These are phyloP conservation scores for Thripadectes ignobilis DNA, from an alignment of 2,797 vertebrate species.

Conservation along the genomic window DNA sequence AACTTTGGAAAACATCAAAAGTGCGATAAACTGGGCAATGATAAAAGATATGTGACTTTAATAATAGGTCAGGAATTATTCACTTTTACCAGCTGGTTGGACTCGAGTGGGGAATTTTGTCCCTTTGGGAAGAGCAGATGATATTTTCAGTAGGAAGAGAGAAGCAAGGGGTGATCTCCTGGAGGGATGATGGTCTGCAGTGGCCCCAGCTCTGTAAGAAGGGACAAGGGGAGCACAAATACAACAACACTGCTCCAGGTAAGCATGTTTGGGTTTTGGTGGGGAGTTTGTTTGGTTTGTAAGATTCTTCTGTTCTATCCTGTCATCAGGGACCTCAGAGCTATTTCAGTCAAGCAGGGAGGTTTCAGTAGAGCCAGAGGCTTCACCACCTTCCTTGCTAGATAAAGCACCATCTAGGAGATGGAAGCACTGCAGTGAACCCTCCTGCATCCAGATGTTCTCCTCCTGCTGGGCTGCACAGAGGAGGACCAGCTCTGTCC, in stretches of 20 bases:
- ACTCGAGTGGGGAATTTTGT: not conserved
- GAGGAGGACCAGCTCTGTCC: not conserved
- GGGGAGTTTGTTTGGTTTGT: not conserved
- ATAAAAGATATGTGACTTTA: not conserved
- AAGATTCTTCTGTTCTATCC: not conserved
- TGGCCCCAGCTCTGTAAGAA: not conserved
- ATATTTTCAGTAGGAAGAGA: not conserved
- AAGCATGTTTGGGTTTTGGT: fast-evolving
- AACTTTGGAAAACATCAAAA: not conserved
- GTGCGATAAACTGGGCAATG: not conserved
- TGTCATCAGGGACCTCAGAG: not conserved
- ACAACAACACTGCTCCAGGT: not conserved
- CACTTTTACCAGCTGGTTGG: not conserved
- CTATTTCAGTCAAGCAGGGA: not conserved
- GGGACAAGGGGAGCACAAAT: not conserved
- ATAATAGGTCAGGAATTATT: not conserved
- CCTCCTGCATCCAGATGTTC: not conserved
- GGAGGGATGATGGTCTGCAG: not conserved
- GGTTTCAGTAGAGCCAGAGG: not conserved
- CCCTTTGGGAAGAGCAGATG: not conserved
- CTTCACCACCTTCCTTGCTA: not conserved
- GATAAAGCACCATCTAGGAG: not conserved
- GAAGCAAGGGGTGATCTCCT: not conserved
- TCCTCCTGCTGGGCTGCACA: not conserved
- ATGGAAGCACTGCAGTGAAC: not conserved